Conservation (phyloP, 2,113 vertebrate species). For the Centropus unirufus region DNA sequence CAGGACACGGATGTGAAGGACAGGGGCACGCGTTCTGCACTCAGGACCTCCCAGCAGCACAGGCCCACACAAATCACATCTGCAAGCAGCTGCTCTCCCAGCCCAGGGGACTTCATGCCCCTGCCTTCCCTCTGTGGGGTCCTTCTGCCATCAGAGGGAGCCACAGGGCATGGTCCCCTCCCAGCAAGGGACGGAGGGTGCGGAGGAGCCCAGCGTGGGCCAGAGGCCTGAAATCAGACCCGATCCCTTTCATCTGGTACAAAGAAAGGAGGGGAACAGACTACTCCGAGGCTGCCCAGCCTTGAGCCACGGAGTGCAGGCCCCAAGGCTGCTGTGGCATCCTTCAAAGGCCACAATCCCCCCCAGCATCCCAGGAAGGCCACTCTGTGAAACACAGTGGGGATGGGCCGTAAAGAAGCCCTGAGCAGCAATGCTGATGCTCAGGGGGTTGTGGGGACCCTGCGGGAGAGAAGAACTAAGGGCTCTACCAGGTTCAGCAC, state of each 20-base stretch:
- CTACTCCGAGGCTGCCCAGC: neutral
- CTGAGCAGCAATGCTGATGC: neutral
- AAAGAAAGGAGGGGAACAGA: neutral
- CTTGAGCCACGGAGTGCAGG: neutral
- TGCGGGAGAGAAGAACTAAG: neutral
- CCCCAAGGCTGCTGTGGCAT: neutral
- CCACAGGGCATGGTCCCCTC: neutral
- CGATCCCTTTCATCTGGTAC: neutral
- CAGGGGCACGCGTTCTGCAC: rapidly evolving
- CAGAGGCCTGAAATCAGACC: neutral
- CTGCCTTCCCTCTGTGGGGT: neutral
- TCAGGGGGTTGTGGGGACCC: rapidly evolving
- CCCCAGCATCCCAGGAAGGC: neutral
- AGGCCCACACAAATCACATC: neutral
- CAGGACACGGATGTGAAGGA: rapidly evolving
- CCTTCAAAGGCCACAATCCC: neutral
- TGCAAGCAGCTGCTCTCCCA: neutral
- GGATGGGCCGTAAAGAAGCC: neutral
- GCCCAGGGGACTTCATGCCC: neutral
- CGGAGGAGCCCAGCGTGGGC: neutral
- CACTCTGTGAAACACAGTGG: neutral
- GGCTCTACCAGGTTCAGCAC: neutral
- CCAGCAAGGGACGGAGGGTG: neutral
- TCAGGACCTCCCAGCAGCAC: neutral
- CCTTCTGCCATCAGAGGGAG: neutral